Evolutionary conservation across 1,140 invertebrate genomes (phyloP).

Genomic region (Wasmannia auropunctata): DNA sequence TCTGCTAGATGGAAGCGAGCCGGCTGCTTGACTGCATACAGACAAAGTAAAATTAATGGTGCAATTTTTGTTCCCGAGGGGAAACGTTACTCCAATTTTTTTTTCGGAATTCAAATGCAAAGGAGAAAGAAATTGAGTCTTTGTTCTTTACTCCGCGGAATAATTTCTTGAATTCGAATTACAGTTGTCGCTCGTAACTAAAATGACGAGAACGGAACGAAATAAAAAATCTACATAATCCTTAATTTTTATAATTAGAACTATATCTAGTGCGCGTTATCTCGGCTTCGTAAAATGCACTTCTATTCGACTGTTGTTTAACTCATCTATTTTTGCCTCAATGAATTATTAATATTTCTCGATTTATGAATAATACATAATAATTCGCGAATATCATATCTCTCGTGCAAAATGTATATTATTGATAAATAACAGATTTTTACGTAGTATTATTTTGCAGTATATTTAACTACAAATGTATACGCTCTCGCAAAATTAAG

Average conservation of each 20-base stretch:
- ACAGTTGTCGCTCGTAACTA: not conserved
- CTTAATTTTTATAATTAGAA: not conserved
- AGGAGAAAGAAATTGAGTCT: not conserved
- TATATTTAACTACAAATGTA: not conserved
- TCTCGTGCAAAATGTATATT: not conserved
- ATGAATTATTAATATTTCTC: not conserved
- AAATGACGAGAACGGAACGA: not conserved
- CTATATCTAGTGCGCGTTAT: not conserved
- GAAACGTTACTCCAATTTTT: not conserved
- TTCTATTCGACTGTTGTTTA: not conserved
- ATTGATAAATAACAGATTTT: constrained; percentile 2
- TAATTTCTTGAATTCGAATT: not conserved
- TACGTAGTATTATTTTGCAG: not conserved
- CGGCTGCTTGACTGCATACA: not conserved
- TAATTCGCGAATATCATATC: not conserved
- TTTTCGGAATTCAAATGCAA: not conserved
- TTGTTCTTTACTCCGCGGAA: not conserved
- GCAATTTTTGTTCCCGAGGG: not conserved
- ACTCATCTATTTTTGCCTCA: not conserved
- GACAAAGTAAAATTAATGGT: not conserved
- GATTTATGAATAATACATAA: not conserved
- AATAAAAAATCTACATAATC: not conserved
- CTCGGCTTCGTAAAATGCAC: not conserved
- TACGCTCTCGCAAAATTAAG: not conserved
- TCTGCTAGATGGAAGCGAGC: not conserved